These are phyloP conservation scores for Vulpes lagopus DNA, from an alignment of 2,113 vertebrate genomes.

Conservation along the genomic window DNA sequence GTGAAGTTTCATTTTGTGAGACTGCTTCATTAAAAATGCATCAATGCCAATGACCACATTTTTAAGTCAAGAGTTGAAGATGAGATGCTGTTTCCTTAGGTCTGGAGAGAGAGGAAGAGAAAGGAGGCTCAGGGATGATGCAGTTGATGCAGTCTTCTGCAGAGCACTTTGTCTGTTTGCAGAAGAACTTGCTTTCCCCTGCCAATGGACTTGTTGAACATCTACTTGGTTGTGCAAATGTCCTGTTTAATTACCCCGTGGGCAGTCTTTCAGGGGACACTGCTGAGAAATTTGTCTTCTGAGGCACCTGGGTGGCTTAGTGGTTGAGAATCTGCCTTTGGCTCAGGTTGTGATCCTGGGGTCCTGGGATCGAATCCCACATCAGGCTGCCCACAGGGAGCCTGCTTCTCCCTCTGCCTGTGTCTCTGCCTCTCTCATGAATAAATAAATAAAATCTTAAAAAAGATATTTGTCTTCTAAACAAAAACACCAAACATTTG, in stretches of 20 bases:
- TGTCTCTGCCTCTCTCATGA: too few species aligned
- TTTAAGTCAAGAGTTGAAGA: neutral
- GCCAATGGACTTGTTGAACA: neutral
- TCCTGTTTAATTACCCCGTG: neutral
- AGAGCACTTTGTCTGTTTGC: neutral
- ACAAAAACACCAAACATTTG: neutral
- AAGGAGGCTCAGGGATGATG: neutral
- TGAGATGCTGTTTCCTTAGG: neutral
- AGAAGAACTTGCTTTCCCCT: neutral
- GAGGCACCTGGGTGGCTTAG: neutral
- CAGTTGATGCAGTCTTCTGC: neutral
- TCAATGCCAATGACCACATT: neutral
- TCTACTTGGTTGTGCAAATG: neutral
- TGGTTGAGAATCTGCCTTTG: too few species aligned
- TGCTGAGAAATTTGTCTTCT: neutral
- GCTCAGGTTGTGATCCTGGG: too few species aligned
- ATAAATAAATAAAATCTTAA: too few species aligned
- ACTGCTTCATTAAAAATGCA: neutral
- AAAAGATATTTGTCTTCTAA: too few species aligned
- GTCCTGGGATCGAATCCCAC: too few species aligned
- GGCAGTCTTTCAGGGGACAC: neutral
- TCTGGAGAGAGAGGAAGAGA: neutral
- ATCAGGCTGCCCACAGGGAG: too few species aligned
- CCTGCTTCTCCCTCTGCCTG: too few species aligned
- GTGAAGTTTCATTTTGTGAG: neutral